Conservation (phyloP, 2,888 invertebrate species). For the Proisotoma minuta region DNA sequence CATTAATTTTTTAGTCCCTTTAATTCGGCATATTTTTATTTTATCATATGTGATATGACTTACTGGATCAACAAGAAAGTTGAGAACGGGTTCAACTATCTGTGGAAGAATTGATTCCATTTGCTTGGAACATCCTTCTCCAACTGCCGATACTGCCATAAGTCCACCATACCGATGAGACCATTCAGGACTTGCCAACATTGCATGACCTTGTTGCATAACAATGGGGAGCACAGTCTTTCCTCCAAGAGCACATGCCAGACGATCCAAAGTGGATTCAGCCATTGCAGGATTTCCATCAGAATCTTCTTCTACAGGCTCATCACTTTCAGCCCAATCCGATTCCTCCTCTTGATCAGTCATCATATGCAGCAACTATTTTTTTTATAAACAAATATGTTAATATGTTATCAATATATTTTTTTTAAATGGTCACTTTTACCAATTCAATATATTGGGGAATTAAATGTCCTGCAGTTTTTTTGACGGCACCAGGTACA, state of each 20-base stretch:
- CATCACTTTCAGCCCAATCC: conserved; percentile 66
- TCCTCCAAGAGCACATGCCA: conserved; percentile 95
- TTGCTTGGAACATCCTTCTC: conserved; percentile 97
- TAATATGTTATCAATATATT: too few species aligned
- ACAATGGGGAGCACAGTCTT: conserved; percentile 86
- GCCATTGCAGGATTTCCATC: conserved; percentile 86
- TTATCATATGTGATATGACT: conserved; percentile 51
- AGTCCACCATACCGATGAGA: conserved; percentile 90
- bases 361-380: conserved; percentile 86
- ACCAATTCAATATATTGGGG: conserved; percentile 50
- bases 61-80: conserved; percentile 76
- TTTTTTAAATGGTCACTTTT: conserved; percentile 42
- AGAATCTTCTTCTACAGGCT: conserved; percentile 78
- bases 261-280: conserved; percentile 90
- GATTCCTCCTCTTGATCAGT: conserved; percentile 77
- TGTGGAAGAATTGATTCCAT: conserved; percentile 93
- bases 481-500: conserved; percentile 93
- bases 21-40: background rate
- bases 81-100: conserved; percentile 84
- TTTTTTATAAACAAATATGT: too few species aligned
- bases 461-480: conserved; percentile 79
- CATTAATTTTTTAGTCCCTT: background rate
- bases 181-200: conserved; percentile 81
- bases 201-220: conserved; percentile 74
- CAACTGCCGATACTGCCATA: conserved; percentile 97